A percentile compares a stretch with the other conserved stretches of the same genome.
Conservation (phyloP, 1,140 invertebrate genomes). For the Brachionus sp. region DNA sequence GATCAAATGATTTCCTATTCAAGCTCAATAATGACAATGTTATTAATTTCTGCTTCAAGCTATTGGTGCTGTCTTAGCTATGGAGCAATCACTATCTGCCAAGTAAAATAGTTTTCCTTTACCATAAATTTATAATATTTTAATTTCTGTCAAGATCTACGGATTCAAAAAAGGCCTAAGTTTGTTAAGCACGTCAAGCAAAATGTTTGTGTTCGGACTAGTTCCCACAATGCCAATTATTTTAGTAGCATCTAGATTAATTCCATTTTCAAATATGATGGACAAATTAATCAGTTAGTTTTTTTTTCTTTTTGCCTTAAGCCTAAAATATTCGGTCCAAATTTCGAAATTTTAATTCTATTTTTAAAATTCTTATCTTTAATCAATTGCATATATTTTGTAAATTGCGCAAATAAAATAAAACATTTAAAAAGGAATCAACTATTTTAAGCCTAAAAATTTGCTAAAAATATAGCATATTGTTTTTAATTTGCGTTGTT, state of each 20-base stretch:
- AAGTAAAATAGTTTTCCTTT: constrained; percentile 63
- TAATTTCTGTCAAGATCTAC: background rate
- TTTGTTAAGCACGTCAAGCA: background rate
- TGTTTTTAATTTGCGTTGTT: background rate
- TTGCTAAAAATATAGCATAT: background rate
- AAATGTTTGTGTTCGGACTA: background rate
- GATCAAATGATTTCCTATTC: constrained; percentile 10
- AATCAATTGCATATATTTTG: background rate
- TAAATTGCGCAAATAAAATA: background rate
- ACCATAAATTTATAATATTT: background rate
- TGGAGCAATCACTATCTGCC: constrained; percentile 90
- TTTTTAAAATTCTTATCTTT: background rate
- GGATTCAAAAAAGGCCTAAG: background rate
- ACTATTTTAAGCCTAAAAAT: background rate
- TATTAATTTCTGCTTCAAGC: constrained; percentile 67
- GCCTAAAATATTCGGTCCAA: background rate
- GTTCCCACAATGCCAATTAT: background rate
- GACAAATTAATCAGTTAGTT: constrained; percentile 16
- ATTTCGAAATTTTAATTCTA: background rate
- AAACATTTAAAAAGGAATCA: background rate
- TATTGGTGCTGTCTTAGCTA: constrained; percentile 96
- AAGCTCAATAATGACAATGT: background rate
- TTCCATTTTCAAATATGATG: background rate
- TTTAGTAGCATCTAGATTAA: constrained; percentile 16
- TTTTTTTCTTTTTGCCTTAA: background rate